Conservation (phyloP, 2,797 vertebrate genomes). For the Hyperoplus lanceolatus region DNA sequence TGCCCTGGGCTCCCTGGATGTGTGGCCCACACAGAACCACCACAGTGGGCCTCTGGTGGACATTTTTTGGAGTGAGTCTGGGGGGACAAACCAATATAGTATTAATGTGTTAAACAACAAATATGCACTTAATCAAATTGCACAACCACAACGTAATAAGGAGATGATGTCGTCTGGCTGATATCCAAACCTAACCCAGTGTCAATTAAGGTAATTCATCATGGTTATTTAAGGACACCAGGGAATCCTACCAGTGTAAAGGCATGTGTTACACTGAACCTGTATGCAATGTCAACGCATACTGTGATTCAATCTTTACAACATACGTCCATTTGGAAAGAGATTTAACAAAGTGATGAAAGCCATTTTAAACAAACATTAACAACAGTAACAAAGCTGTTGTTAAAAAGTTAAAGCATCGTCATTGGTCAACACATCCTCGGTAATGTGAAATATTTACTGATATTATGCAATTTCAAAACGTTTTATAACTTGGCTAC, state of each 20-base stretch:
- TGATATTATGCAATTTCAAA: neutral
- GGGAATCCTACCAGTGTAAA: neutral
- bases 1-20: slow-evolving; percentile 92
- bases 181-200: neutral
- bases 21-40: slow-evolving; percentile 93
- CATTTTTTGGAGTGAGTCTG: slow-evolving; percentile 94
- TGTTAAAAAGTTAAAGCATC: neutral
- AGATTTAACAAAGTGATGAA: neutral
- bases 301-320: neutral
- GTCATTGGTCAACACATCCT: neutral
- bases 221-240: neutral
- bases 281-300: neutral
- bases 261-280: neutral
- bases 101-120: neutral
- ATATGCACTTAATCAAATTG: neutral
- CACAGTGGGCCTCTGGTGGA: slow-evolving; percentile 93
- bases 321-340: neutral
- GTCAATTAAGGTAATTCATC: neutral
- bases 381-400: neutral
- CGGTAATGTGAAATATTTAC: neutral
- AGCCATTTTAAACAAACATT: neutral
- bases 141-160: neutral
- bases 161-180: neutral
- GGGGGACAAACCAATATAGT: slow-evolving; percentile 1
- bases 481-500: neutral